Conservation (phyloP, 2,888 invertebrate species). For the Epistrophe eligans region DNA sequence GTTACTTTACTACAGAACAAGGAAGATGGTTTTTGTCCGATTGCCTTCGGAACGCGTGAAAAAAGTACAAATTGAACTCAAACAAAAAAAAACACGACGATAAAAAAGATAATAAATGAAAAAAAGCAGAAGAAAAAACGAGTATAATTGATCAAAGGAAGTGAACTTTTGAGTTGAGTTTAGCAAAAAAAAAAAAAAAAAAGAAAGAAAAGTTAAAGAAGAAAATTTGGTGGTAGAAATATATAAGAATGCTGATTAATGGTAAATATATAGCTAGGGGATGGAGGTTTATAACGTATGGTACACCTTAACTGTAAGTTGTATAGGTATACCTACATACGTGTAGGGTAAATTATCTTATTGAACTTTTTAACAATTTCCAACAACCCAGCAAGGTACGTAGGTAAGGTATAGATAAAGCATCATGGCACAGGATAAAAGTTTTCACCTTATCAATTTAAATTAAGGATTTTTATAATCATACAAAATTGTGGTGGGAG, state of each 20-base stretch:
- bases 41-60: conserved; percentile 32
- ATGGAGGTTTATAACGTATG: not conserved
- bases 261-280: conserved; percentile 25
- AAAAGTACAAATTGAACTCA: conserved; percentile 26
- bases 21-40: conserved; percentile 55
- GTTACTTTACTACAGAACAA: not conserved
- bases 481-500: not conserved
- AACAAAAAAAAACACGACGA: conserved; percentile 5
- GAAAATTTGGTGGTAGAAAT: conserved; percentile 43
- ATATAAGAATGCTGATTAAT: conserved; percentile 39
- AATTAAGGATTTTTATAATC: conserved; percentile 25
- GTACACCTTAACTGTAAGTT: too few relatives aligned
- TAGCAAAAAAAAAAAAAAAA: not conserved
- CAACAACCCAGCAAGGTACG: conserved; percentile 20
- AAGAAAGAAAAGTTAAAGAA: conserved; percentile 25
- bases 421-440: conserved; percentile 1
- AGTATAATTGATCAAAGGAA: conserved; percentile 75
- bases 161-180: conserved; percentile 65
- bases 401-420: not conserved
- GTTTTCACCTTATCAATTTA: conserved; percentile 37
- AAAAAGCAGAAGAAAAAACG: conserved; percentile 34
- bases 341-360: conserved; percentile 44
- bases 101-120: conserved; percentile 22
- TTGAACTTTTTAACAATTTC: conserved; percentile 65
- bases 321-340: not conserved